Evolutionary conservation across 2,797 vertebrate species (phyloP).

Genomic region (Labeo calbasu): DNA sequence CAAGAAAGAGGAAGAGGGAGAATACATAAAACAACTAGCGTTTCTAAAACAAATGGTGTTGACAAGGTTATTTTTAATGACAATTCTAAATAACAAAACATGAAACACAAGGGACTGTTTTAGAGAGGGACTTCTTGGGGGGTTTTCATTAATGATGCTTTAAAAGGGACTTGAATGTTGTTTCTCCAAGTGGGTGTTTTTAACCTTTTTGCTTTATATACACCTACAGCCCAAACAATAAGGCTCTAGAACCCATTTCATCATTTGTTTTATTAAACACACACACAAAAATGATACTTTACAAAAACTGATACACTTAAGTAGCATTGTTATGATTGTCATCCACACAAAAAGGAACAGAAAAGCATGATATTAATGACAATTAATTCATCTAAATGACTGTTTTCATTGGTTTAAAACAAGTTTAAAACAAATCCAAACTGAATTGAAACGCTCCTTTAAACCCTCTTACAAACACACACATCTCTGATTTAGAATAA

Average conservation of each 20-base stretch:
- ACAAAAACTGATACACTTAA: background rate
- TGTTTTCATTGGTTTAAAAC: background rate
- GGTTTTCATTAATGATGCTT: background rate
- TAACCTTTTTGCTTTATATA: background rate
- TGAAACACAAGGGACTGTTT: background rate
- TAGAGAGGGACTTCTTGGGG: conserved; percentile 1
- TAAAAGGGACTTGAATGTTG: background rate
- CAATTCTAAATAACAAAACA: conserved; percentile 17
- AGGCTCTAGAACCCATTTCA: background rate
- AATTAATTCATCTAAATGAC: background rate
- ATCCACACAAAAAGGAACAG: background rate
- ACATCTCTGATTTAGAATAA: background rate
- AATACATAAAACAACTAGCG: background rate
- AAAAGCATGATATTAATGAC: background rate
- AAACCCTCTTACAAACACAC: background rate
- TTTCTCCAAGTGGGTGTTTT: background rate
- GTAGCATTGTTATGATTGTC: background rate
- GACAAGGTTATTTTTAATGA: background rate
- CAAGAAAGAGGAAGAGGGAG: conserved; percentile 32
- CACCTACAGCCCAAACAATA: background rate
- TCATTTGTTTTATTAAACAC: background rate
- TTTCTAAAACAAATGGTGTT: conserved; percentile 7
- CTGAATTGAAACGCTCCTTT: background rate
- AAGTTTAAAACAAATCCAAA: background rate
- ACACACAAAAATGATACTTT: background rate